Conservation (phyloP, 64 coral and sea anemone species). For the Actinia tenebrosa region DNA sequence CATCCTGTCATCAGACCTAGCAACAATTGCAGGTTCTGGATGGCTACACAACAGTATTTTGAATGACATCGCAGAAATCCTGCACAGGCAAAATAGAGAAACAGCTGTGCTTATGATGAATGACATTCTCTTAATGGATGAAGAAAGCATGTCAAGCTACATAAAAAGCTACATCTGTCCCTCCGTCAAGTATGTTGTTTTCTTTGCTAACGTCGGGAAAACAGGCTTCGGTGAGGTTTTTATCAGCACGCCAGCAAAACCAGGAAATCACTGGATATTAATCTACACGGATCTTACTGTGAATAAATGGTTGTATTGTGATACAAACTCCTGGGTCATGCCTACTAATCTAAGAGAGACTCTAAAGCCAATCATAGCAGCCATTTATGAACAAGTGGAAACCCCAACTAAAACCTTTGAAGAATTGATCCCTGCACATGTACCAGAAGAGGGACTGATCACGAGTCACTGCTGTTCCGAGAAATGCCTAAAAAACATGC, state of each 20-base stretch:
- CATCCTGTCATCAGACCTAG: constrained; percentile 46
- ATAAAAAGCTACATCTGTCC: constrained; percentile 6
- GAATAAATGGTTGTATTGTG: constrained; percentile 67
- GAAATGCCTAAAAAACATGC: constrained; percentile 31
- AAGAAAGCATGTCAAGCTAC: background rate
- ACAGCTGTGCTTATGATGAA: constrained; percentile 42
- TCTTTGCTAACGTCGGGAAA: constrained; percentile 3
- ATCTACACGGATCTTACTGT: constrained; percentile 42
- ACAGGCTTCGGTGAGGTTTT: constrained; percentile 11
- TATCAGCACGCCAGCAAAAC: constrained; percentile 11
- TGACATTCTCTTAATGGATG: constrained; percentile 39
- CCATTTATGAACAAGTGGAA: constrained; percentile 10
- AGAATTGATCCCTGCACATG: constrained; percentile 11
- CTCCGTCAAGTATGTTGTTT: constrained; percentile 26
- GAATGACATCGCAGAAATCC: background rate
- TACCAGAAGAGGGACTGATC: background rate
- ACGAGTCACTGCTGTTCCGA: background rate
- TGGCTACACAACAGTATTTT: constrained; percentile 37
- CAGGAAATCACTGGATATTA: constrained; percentile 53
- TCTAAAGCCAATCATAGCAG: constrained; percentile 3
- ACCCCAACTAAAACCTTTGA: constrained; percentile 23
- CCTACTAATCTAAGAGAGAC: constrained; percentile 16
- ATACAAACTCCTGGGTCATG: constrained; percentile 39
- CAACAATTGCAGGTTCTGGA: constrained; percentile 9
- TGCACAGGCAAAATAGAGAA: background rate